A percentile compares a stretch with the other conserved stretches of the same genome.
phyloP scores from a whole-genome alignment of 2,113 vertebrate species.

The Antigone vipio region DNA sequence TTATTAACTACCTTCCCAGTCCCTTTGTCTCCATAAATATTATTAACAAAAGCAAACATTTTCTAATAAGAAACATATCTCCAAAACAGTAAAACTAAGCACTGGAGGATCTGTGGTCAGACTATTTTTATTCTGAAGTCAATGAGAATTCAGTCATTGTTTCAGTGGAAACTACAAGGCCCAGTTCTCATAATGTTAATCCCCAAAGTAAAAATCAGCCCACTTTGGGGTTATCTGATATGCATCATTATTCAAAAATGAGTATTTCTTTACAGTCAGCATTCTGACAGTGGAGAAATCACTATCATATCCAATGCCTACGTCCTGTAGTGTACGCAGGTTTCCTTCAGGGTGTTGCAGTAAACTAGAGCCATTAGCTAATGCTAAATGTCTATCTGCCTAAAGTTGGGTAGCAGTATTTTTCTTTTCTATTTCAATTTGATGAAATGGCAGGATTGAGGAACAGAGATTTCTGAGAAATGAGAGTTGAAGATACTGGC shows the following conservation, averaged over 20 bases:
- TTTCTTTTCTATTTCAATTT: not conserved
- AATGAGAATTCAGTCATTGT: not conserved
- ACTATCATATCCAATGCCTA: not conserved
- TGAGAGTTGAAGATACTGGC: not conserved
- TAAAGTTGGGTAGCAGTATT: not conserved
- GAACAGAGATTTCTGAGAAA: not conserved
- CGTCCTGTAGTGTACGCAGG: not conserved
- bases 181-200: not conserved
- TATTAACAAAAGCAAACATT: not conserved
- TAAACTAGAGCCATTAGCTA: not conserved
- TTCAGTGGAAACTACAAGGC: not conserved
- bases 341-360: not conserved
- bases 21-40: not conserved
- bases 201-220: not conserved
- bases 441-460: not conserved
- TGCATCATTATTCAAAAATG: not conserved
- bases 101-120: not conserved
- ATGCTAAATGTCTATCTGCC: not conserved
- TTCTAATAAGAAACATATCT: not conserved
- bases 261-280: not conserved
- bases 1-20: not conserved
- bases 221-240: not conserved
- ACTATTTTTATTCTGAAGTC: not conserved
- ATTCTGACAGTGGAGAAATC: not conserved
- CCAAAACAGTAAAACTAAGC: not conserved